Percentiles rank a stretch among this genome's conserved stretches.
phyloP scores from a whole-genome alignment of 2,113 vertebrate genomes.

The Apeltes quadracus region DNA sequence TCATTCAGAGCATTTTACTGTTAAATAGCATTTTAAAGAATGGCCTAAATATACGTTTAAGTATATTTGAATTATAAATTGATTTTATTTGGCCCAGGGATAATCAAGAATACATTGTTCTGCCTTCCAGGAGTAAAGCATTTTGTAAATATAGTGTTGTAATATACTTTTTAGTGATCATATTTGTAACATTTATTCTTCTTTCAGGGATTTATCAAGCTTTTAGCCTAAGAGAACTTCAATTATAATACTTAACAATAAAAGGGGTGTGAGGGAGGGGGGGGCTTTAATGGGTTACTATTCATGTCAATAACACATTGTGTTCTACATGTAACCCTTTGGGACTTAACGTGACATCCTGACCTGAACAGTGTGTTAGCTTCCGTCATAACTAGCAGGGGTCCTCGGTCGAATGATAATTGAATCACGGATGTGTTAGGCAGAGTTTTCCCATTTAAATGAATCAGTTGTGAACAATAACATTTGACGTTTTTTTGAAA shows the following conservation, averaged over 20 bases:
- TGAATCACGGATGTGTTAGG: not conserved
- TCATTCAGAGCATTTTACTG: not conserved
- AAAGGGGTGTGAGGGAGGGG: no score
- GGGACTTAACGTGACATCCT: conserved; percentile 3
- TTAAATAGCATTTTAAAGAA: conserved; percentile 1
- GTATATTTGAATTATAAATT: not conserved
- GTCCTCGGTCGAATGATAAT: not conserved
- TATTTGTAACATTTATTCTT: not conserved
- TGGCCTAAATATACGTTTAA: not conserved
- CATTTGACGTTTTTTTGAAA: not conserved
- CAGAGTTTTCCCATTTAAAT: not conserved
- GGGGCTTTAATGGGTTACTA: not conserved
- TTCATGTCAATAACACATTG: conserved; percentile 2
- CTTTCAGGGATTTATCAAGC: not conserved
- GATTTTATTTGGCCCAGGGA: not conserved
- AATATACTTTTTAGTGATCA: not conserved
- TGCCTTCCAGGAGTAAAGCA: not conserved
- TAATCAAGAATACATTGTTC: not conserved
- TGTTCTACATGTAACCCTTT: not conserved
- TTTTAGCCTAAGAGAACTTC: not conserved
- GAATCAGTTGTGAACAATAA: not conserved
- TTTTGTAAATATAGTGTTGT: not conserved
- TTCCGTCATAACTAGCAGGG: not conserved
- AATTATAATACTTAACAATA: not conserved
- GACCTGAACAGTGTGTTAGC: not conserved